A percentile compares a stretch with the other conserved stretches of the same genome.
These are phyloP conservation scores for Leptinotarsa lineolata DNA, from an alignment of 1,140 invertebrate species.

Conservation along the genomic window DNA sequence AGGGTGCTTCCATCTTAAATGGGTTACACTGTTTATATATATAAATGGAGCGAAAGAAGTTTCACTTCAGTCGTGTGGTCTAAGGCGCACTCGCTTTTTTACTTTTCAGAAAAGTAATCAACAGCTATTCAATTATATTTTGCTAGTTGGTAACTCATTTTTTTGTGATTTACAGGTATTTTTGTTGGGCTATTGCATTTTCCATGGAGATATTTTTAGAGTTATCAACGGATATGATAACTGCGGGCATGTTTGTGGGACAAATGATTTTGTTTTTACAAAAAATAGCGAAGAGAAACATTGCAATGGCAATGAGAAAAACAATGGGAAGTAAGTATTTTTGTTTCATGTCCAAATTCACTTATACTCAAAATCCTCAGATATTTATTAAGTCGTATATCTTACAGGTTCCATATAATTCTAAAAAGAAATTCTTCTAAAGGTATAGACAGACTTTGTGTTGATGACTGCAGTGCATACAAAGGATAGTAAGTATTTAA, in stretches of 20 bases:
- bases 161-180: constrained; percentile 55
- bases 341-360: too few species aligned
- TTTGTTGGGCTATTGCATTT: constrained; percentile 59
- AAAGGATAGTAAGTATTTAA: constrained; percentile 56
- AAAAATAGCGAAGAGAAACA: constrained; percentile 55
- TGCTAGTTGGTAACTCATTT: neutral
- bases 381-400: constrained; percentile 29
- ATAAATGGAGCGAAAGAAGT: too few species aligned
- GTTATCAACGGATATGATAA: constrained; percentile 71
- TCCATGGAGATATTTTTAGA: constrained; percentile 63
- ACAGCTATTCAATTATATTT: too few species aligned
- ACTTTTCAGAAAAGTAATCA: too few species aligned
- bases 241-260: constrained; percentile 71
- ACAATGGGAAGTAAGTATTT: constrained; percentile 22
- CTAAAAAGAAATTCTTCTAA: constrained; percentile 29
- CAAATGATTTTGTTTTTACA: constrained; percentile 41
- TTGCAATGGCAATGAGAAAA: constrained; percentile 48
- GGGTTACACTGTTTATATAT: too few species aligned
- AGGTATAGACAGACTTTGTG: constrained; percentile 57
- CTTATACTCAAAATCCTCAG: neutral
- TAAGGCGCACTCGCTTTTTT: too few species aligned
- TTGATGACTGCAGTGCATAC: constrained; percentile 56
- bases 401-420: constrained; percentile 38
- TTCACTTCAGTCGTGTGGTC: too few species aligned
- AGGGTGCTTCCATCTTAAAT: too few species aligned